These are phyloP conservation scores for Ranitomeya imitator DNA, from an alignment of 2,113 vertebrate species.

Conservation along the genomic window DNA sequence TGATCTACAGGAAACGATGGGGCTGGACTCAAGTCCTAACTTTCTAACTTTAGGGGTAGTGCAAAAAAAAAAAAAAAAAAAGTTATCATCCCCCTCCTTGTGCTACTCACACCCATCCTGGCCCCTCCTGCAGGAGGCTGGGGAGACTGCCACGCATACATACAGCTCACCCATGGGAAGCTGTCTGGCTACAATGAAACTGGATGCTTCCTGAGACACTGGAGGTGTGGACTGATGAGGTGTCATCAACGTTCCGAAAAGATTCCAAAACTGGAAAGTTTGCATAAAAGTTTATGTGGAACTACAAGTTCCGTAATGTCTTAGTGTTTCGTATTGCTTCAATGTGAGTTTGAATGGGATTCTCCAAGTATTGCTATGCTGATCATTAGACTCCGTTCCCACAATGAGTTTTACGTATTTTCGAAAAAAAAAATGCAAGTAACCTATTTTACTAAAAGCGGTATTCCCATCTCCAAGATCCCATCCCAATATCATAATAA, in stretches of 20 bases:
- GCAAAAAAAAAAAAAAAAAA: slow-evolving; percentile 20
- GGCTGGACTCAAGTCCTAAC: background rate
- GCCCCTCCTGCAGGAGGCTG: slow-evolving; percentile 31
- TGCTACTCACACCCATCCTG: slow-evolving; percentile 47
- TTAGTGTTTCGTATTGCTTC: too few species aligned
- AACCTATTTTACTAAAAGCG: too few species aligned
- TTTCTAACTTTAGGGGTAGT: slow-evolving; percentile 26
- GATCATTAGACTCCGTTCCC: too few species aligned
- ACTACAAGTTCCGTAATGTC: background rate
- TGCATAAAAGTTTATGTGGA: background rate
- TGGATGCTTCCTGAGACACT: background rate
- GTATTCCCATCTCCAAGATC: too few species aligned
- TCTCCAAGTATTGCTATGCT: too few species aligned
- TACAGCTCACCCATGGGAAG: background rate
- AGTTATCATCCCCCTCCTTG: background rate
- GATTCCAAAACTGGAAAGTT: too few species aligned
- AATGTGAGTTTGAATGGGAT: too few species aligned
- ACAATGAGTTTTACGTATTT: too few species aligned
- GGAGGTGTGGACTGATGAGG: slow-evolving; percentile 23
- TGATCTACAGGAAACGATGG: slow-evolving; percentile 5
- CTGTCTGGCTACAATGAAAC: background rate
- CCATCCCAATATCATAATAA: too few species aligned
- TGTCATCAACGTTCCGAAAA: background rate
- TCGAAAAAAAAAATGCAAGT: too few species aligned
- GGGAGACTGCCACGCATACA: slow-evolving; percentile 56